phyloP scores from a whole-genome alignment of 2,113 vertebrate species.

The Sardina pilchardus region DNA sequence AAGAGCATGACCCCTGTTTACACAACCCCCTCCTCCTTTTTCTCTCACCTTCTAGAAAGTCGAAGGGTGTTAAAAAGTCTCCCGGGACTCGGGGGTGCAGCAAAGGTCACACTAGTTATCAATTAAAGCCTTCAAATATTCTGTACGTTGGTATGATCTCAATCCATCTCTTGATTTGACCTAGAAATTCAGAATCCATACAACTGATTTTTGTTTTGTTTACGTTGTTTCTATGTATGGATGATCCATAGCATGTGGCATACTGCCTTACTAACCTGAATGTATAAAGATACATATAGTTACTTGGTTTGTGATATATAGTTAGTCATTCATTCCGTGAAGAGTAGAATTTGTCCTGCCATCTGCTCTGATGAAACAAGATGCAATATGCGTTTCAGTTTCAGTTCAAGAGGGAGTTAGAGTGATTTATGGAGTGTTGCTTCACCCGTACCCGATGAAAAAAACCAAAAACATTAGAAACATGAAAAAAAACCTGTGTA shows the following conservation, averaged over 20 bases:
- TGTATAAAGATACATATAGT: background rate
- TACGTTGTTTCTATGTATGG: background rate
- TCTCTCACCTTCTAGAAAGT: background rate
- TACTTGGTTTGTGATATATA: background rate
- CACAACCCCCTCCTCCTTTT: background rate
- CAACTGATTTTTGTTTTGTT: background rate
- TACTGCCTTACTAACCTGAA: background rate
- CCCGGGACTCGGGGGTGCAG: background rate
- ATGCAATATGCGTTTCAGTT: background rate
- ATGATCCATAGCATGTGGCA: background rate
- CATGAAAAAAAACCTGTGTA: background rate
- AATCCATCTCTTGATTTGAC: background rate
- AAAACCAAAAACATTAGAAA: background rate
- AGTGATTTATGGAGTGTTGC: background rate
- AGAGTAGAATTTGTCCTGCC: background rate
- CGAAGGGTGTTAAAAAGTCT: background rate
- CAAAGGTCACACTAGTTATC: background rate
- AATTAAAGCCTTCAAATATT: background rate
- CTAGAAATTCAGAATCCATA: background rate
- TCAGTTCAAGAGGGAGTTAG: background rate
- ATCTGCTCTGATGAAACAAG: background rate
- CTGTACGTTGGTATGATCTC: background rate
- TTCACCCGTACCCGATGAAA: background rate
- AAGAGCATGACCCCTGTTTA: background rate
- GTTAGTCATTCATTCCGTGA: background rate